Percentiles rank a stretch among this genome's conserved stretches.
Conservation (phyloP, 2,113 vertebrate species). For the Phylloscopus trochilus region DNA sequence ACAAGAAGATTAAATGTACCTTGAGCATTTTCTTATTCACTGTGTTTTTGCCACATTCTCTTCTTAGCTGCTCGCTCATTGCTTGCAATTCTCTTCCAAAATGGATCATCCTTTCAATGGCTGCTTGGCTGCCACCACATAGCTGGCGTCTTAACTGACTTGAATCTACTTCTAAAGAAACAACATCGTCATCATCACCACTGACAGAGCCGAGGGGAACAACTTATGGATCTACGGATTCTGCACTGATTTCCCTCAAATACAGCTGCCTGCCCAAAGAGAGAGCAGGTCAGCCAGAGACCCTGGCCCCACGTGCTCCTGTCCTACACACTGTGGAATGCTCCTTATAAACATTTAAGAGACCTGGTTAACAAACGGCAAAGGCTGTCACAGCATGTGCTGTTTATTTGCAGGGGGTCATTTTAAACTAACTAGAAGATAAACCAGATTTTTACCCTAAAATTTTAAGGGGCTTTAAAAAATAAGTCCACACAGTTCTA, state of each 20-base stretch:
- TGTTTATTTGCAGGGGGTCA: not conserved
- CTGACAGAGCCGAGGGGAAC: not conserved
- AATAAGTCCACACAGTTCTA: not conserved
- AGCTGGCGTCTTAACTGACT: conserved; percentile 91
- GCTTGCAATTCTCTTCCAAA: conserved; percentile 96
- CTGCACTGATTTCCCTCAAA: not conserved
- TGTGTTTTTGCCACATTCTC: conserved; percentile 95
- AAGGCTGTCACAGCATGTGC: not conserved
- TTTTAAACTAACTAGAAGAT: not conserved
- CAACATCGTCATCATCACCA: not conserved
- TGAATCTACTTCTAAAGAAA: conserved; percentile 88
- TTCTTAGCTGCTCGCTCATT: conserved; percentile 96
- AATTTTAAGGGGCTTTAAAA: not conserved
- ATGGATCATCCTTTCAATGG: conserved; percentile 98
- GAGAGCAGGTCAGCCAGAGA: accelerated
- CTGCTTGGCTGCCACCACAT: conserved; percentile 95
- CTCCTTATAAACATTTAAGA: not conserved
- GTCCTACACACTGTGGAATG: accelerated
- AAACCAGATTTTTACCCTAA: not conserved
- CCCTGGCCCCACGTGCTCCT: accelerated
- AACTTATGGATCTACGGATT: not conserved
- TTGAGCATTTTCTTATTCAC: conserved; percentile 98
- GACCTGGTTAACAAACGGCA: accelerated
- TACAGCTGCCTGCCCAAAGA: not conserved
- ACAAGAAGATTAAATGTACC: conserved; percentile 64